Percentiles rank a stretch among this genome's conserved stretches.
phyloP scores from a whole-genome alignment of 2,888 invertebrate genomes.

The Campoplex capitator region DNA sequence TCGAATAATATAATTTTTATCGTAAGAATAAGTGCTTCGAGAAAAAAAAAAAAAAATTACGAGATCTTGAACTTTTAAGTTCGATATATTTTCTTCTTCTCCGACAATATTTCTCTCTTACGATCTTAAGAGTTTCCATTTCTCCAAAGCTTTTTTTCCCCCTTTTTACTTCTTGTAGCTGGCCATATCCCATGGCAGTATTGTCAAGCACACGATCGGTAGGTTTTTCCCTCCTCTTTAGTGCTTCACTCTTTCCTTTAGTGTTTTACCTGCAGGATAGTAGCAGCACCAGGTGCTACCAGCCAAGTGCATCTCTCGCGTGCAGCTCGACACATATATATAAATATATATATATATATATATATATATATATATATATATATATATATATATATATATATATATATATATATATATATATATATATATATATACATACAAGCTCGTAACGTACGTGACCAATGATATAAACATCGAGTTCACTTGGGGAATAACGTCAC shows the following conservation, averaged over 20 bases:
- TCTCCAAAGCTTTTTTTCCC: neutral
- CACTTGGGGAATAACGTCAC: constrained; percentile 59
- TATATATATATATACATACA: neutral
- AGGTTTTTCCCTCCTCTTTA: constrained; percentile 41
- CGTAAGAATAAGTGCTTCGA: constrained; percentile 24
- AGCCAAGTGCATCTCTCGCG: constrained; percentile 13
- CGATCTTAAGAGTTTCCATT: constrained; percentile 38
- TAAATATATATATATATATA: too few species aligned
- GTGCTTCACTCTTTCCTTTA: constrained; percentile 25
- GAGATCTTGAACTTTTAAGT: constrained; percentile 21
- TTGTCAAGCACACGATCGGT: constrained; percentile 36
- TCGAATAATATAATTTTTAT: constrained; percentile 21
- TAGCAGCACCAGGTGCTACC: constrained; percentile 55
- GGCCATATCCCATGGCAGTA: constrained; percentile 14
- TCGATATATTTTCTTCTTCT: constrained; percentile 18
- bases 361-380: too few species aligned
- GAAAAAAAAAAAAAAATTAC: constrained; percentile 5
- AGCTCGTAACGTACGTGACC: constrained; percentile 33
- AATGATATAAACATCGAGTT: constrained; percentile 40
- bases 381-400: too few species aligned
- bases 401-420: too few species aligned
- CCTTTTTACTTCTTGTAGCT: neutral
- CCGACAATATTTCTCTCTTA: neutral
- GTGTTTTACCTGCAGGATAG: constrained; percentile 53
- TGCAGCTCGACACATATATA: neutral